Evolutionary conservation across 2,888 invertebrate species (phyloP).

Genomic region (Nemotelus pantherinus): DNA sequence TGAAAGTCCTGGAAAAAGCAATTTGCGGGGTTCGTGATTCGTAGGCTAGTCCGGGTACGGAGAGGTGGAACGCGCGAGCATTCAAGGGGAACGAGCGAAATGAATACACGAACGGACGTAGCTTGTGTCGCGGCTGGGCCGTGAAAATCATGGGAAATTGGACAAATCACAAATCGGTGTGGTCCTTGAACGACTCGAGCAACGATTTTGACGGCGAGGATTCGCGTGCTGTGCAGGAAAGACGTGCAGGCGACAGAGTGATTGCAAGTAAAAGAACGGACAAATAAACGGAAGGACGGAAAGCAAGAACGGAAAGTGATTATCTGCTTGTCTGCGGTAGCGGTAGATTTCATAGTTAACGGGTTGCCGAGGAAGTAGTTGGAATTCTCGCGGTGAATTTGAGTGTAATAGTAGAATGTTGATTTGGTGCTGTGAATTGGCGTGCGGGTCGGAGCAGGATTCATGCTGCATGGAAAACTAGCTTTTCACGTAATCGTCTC

Average conservation of each 20-base stretch:
- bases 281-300: constrained; percentile 12
- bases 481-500: constrained; percentile 34
- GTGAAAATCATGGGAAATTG: constrained; percentile 23
- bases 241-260: not conserved
- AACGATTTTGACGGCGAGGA: not conserved
- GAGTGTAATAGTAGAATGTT: not conserved
- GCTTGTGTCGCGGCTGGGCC: constrained; percentile 15
- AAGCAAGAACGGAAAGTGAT: constrained; percentile 16
- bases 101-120: constrained; percentile 12
- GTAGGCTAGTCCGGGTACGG: constrained; percentile 8
- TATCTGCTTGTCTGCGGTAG: constrained; percentile 9
- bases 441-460: not conserved
- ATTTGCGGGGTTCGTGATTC: constrained; percentile 18
- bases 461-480: constrained; percentile 26
- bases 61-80: not conserved
- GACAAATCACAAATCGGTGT: constrained; percentile 11
- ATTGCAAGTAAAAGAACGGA: not conserved
- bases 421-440: not conserved
- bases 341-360: not conserved
- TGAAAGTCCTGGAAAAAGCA: constrained; percentile 23
- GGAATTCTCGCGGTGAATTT: constrained; percentile 20
- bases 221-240: not conserved
- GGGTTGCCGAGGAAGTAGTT: constrained; percentile 21
- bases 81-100: constrained; percentile 3
- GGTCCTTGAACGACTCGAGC: not conserved